Base-by-base conservation (phyloP, 2,797 vertebrate genomes). In the Tragopan temminckii region DNA sequence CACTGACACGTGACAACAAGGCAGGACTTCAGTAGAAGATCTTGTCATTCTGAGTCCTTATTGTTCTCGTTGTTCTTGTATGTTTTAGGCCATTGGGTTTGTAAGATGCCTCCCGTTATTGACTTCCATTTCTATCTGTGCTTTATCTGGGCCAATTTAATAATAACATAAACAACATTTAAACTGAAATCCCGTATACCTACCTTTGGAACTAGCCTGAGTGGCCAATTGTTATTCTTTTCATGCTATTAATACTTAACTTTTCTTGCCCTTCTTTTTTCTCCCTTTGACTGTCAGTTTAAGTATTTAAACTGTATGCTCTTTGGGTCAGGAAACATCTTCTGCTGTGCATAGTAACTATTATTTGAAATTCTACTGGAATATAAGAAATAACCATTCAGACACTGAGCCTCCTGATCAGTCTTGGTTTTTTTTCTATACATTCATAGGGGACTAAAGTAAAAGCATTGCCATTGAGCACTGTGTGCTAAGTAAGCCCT, bases 201-300 rank as follows among this genome's bases (percentile, higher is more conserved):
- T 48, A n/a, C 18, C 18, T 18, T 13, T n/a, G 8, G 21, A 59
- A n/a, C 46, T 59, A 50, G 66, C 45, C 45, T 16, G 38, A 55
- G 18, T 29, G n/a, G 12, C 35, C 93, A 86, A 79, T 89, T 18
- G 19, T 88, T 84, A 67, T 77, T 85, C 57, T 64, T 84, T 80
- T n/a, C 59, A 25, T 48, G 36, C 57, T 46, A 19, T 79, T 84
- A 72, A n/a, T 57, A 15, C 27, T 83, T 80, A 18, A 9, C 24
- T 80, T 83, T 61, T 75, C 84, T 55, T 78, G 58, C 35, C 87
- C 55, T 80, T 62, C 67, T 76, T 57, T 79, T 75, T 46, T 76
- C 63, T 91, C 24, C 48, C 66, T 84, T 85, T 80, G 74, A 71
- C 67, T 78, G 74, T 67, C 71, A 77, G 23, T 46, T 83, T 66